Evolutionary conservation across 2,113 vertebrate species (phyloP).

Genomic region (Datnioides undecimradiatus): DNA sequence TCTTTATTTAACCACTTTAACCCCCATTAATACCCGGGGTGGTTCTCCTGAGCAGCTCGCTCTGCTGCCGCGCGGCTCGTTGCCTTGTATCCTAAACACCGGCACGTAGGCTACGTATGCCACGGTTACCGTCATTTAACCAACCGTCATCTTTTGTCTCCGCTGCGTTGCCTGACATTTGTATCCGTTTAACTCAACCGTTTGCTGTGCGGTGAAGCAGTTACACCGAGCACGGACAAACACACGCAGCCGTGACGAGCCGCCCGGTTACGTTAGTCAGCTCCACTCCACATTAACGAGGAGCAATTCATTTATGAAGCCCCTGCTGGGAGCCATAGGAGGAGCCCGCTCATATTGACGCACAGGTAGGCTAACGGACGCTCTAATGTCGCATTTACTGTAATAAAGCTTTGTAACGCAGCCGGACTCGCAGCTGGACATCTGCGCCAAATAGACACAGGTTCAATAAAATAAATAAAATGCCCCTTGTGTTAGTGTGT

Average conservation of each 20-base stretch:
- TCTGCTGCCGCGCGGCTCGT: conserved; percentile 27
- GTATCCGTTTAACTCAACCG: background rate
- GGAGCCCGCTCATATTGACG: conserved; percentile 33
- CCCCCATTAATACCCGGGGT: background rate
- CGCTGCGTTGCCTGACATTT: conserved; percentile 32
- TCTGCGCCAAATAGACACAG: background rate
- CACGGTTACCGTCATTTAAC: conserved; percentile 39
- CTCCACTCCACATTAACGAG: background rate
- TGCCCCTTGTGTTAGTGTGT: background rate
- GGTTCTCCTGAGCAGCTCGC: background rate
- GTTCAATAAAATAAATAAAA: background rate
- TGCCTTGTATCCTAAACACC: conserved; percentile 2
- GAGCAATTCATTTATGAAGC: conserved; percentile 1
- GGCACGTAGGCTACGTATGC: conserved; percentile 4
- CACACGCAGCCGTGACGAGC: background rate
- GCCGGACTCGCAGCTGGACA: background rate
- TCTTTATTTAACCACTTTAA: background rate
- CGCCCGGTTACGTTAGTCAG: conserved; percentile 12
- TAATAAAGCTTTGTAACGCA: background rate
- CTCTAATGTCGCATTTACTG: background rate
- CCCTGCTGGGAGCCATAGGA: conserved; percentile 7
- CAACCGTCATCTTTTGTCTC: conserved; percentile 75
- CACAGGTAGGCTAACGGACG: conserved; percentile 48
- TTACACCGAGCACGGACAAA: background rate
- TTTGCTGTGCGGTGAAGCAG: no score